Base-by-base conservation (phyloP, 2,797 vertebrate species). In the Bryconaethiops microstoma region DNA sequence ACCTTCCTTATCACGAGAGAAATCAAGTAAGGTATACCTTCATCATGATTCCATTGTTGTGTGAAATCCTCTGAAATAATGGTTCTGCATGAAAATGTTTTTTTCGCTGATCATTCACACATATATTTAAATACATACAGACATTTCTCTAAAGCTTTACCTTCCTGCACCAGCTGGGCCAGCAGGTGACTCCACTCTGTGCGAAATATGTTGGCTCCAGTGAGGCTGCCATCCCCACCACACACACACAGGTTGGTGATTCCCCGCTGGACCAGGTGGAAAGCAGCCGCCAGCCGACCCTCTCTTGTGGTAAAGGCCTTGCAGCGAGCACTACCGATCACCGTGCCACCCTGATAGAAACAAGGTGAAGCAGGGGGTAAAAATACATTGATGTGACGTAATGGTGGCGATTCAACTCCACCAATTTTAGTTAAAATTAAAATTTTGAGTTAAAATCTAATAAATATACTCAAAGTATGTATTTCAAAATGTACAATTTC, bases 161-260 rank as follows among this genome's bases (percentile, higher is more conserved):
- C 97, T 14, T 94, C 94, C 69, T 72, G 54, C 21, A 97, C 93
- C 35, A 99, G 95, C 85, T 98, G 95, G 0, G 91, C 93, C 88
- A 99, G 93, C 89, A 99, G 92, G 39, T 92, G 75, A 0, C 92
- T 93, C 98, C 98, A 99, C 91, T 99, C 98, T 0, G 85, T 93
- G 74, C 97, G 96, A 89, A 99, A 99, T 89, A 97, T 91, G 90
- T 98, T 95, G 0, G 98, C 98, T 0, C 98, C 98, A 0, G 97
- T 99, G 81, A 99, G 96, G 91, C 97, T 99, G 90, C 98, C 98
- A 0, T 98, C 98, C 0, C 98, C 98, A 0, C 98, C 98, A 0
- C 98, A 98, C 88, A 99, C 97, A 0, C 98, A 99, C 86, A 99
- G 92, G 92, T 99, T 99, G 90, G 96, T 96, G 93, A 99, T 97